These are phyloP conservation scores for Ochotona curzoniae DNA, from an alignment of 2,113 vertebrate species.

Conservation along the genomic window DNA sequence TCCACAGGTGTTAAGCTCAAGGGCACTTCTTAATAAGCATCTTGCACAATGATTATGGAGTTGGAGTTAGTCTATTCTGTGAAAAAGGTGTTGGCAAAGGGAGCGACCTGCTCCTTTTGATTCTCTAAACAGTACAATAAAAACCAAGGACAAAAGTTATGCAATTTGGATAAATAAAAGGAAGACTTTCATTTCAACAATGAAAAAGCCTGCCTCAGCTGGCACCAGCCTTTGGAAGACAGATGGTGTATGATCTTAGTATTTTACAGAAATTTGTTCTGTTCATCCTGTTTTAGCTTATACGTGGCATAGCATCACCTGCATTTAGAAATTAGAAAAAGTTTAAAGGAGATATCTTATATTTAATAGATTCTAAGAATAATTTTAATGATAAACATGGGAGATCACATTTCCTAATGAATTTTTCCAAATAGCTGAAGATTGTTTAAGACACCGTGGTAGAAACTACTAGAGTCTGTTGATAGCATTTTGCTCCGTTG, in stretches of 20 bases:
- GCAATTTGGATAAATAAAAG: not conserved
- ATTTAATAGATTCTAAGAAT: not conserved
- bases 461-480: not conserved
- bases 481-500: not conserved
- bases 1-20: not conserved
- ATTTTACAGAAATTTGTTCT: conserved; percentile 20
- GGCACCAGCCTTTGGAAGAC: not conserved
- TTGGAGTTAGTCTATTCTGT: not conserved
- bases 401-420: not conserved
- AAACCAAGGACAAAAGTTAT: not conserved
- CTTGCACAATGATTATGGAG: not conserved
- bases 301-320: not conserved
- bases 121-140: not conserved
- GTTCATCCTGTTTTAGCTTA: not conserved
- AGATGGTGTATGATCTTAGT: not conserved
- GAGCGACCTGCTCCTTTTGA: not conserved
- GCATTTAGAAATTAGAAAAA: conserved; percentile 14
- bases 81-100: not conserved
- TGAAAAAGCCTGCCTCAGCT: not conserved
- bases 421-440: conserved; percentile 19
- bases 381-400: not conserved
- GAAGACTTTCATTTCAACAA: not conserved
- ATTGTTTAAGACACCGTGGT: not conserved
- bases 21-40: not conserved
- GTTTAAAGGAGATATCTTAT: not conserved